Evolutionary conservation across 1,140 invertebrate genomes (phyloP), one percentile per base, ranked within the genome.

Genomic region (Trachymyrmex cornetzi): DNA sequence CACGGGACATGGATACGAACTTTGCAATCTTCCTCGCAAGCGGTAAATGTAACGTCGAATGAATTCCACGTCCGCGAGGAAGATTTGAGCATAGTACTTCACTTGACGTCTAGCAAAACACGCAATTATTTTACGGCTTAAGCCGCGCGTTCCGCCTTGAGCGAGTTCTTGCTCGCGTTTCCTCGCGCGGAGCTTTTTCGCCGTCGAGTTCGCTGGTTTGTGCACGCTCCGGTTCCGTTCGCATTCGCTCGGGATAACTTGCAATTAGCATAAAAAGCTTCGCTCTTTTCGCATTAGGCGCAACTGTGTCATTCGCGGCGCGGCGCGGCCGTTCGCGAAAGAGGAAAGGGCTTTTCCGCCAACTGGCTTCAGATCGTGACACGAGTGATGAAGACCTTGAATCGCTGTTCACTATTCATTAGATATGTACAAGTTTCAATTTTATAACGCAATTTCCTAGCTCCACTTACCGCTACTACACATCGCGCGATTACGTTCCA

Each of bases 51-150:
- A 72, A 82, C 34, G 53, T 61, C 53, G 38, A 48, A 84, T 48
- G 80, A 61, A 75, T 61, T 57, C 24, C 24, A 24, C 55, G 59
- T 53, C 63, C 30, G 38, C 38, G 69, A 63, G 80, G 69, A 84
- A 84, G 69, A 84, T 84, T 75, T 50, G 67, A 82, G 57, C 67
- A 19, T 48, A 63, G 67, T 61, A 84, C 72, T 84, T 74, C 80
- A 84, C 80, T 48, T 63, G 4, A 19, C 48, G 69, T 61, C 69
- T 67, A 24, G 80, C 80, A 84, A 84, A 84, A 84, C 80, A 84
- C 55, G 80, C 80, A 84, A 84, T 84, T 84, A 84, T 84, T 84
- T 84, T 74, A 84, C 80, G 69, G 80, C 80, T 84, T 84, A 84
- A 84, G 80, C 80, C 80, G 67, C 80, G 69, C 80, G 80, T 84